Percentiles rank a stretch among this genome's conserved stretches.
Evolutionary conservation across 2,113 vertebrate genomes (phyloP).

Genomic region (Platycercus adscitus): DNA sequence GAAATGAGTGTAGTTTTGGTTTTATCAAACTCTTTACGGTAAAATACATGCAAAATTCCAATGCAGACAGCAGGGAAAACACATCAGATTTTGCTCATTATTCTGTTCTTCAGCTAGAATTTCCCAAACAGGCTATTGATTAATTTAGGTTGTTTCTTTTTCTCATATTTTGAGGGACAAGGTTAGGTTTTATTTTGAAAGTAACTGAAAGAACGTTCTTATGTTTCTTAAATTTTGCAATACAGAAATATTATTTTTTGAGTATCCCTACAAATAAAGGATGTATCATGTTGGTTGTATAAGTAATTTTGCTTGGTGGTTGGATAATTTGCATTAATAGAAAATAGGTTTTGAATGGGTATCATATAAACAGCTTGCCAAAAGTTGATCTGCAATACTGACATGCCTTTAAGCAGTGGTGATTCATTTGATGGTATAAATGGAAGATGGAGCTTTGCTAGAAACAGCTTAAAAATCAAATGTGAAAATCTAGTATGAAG

Average conservation of each 20-base stretch:
- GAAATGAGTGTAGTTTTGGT: not conserved
- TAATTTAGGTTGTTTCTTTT: not conserved
- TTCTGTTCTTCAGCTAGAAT: not conserved
- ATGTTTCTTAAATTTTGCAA: not conserved
- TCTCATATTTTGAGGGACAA: not conserved
- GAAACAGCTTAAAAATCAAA: not conserved
- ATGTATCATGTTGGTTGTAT: not conserved
- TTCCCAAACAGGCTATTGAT: not conserved
- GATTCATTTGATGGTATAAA: not conserved
- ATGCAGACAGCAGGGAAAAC: not conserved
- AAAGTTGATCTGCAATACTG: not conserved
- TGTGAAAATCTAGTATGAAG: not conserved
- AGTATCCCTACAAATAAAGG: not conserved
- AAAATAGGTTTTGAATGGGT: not conserved
- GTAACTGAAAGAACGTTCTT: not conserved
- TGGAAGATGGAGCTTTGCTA: not conserved
- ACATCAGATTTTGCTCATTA: not conserved
- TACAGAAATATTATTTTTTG: not conserved
- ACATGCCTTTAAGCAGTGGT: not conserved
- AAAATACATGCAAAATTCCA: not conserved
- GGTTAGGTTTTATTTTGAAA: not conserved
- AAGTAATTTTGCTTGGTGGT: not conserved
- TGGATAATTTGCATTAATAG: not conserved
- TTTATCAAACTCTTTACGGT: not conserved
- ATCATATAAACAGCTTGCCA: not conserved